Evolutionary conservation across 2,888 invertebrate genomes (phyloP).

Genomic region (Spisula solida): DNA sequence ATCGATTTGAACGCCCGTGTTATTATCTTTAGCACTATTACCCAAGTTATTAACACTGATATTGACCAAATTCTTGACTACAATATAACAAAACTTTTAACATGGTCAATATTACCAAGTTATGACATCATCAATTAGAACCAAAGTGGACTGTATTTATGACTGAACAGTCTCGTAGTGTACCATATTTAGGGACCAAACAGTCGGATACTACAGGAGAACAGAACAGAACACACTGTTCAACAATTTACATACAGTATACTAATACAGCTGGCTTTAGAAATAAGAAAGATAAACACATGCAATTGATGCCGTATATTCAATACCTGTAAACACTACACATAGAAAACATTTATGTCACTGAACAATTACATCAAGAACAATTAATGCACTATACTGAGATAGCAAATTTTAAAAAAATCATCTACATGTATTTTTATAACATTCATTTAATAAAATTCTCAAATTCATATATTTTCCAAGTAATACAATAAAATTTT

Average conservation of each 20-base stretch:
- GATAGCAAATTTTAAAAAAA: conserved; percentile 24
- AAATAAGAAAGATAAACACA: conserved; percentile 21
- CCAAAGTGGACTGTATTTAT: not conserved
- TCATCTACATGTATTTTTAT: conserved; percentile 12
- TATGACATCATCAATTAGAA: not conserved
- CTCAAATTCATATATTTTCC: conserved; percentile 25
- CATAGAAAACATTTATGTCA: not conserved
- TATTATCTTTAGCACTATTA: too few species aligned
- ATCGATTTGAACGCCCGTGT: too few species aligned
- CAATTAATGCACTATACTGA: not conserved
- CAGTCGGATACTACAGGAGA: not conserved
- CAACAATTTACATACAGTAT: not conserved
- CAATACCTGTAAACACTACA: not conserved
- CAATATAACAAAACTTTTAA: too few species aligned
- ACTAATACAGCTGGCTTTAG: not conserved
- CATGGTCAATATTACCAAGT: too few species aligned
- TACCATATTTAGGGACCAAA: conserved; percentile 6
- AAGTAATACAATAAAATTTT: conserved; percentile 19
- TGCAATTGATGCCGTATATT: not conserved
- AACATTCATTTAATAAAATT: conserved; percentile 24
- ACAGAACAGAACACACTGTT: not conserved
- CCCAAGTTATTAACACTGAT: too few species aligned
- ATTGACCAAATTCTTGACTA: too few species aligned
- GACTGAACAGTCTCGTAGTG: not conserved
- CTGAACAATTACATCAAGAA: conserved; percentile 9